A percentile compares a stretch with the other conserved stretches of the same genome.
Evolutionary conservation across 2,797 vertebrate genomes (phyloP).

Genomic region (Poecilia gillii): DNA sequence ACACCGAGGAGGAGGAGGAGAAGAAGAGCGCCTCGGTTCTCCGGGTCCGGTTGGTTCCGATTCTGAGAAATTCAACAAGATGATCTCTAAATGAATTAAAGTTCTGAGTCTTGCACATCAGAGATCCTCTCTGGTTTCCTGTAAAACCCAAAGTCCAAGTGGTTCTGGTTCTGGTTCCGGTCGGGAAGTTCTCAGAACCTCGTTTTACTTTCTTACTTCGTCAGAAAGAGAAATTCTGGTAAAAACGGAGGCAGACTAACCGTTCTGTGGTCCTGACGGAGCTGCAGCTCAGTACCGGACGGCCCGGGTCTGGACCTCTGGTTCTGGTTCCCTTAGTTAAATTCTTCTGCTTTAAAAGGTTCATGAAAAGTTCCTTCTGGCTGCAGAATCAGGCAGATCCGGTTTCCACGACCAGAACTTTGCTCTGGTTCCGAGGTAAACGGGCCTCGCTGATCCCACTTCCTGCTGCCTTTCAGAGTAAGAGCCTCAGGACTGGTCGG

Average conservation of each 20-base stretch:
- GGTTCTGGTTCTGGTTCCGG: not conserved
- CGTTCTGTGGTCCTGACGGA: not conserved
- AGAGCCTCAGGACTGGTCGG: conserved; percentile 51
- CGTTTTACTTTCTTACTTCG: not conserved
- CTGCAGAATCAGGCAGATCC: not conserved
- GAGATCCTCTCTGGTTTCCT: not conserved
- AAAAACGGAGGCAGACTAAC: not conserved
- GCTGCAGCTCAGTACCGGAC: not conserved
- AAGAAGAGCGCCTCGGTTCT: not conserved
- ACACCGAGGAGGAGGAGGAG: conserved; percentile 3
- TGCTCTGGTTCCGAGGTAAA: not conserved
- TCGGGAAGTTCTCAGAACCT: not conserved
- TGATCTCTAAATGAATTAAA: not conserved
- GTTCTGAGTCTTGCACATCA: not conserved
- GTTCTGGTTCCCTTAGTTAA: not conserved
- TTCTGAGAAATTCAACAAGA: not conserved
- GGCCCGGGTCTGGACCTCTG: not conserved
- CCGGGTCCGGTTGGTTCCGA: not conserved
- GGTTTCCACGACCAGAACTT: not conserved
- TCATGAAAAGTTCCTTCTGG: not conserved
- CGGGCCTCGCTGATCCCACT: not conserved
- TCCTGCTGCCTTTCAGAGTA: conserved; percentile 14
- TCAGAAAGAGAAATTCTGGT: not conserved
- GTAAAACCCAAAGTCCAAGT: not conserved
- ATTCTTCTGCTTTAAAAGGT: not conserved